Base-by-base conservation (phyloP, 1,140 invertebrate species). In the Sinella curviseta region DNA sequence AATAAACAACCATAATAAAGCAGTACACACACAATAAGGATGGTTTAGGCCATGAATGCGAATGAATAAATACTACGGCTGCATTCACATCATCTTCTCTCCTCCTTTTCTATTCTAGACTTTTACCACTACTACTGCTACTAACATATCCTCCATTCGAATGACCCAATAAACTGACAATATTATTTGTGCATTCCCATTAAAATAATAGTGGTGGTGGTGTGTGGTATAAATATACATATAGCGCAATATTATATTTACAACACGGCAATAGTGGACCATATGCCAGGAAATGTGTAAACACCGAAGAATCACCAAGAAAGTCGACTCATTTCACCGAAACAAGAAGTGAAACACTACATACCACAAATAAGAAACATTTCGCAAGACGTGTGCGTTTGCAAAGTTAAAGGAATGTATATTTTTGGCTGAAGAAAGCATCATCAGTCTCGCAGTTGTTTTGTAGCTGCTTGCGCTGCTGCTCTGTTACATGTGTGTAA, bases 131-230 rank as follows among this genome's bases (percentile, higher is more conserved):
- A 20, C n/a, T n/a, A n/a, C n/a, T 20, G 39, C 39, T 48, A 20
- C 39, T 48, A 48, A 60, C n/a, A 60, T 60, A 60, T 60, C 57
- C 4, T 26, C 4, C 24, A 4, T 3, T 60, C 4, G 14, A 33
- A 70, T 70, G 65, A 70, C 65, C 65, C 65, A 70, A 70, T 70
- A 70, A 70, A 70, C 65, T 70, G 65, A 70, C 65, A 70, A 31
- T 70, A 70, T 70, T 33, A 33, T 70, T 70, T 70, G 57, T 65
- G 65, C 65, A 33, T n/a, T 60, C 4, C 24, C 24, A 60, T 60
- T 17, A 26, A 3, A 60, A 60, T 70, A 70, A 33, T 70, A 14
- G 12, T 31, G 65, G 12, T 70, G 12, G n/a, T n/a, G n/a, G n/a
- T n/a, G n/a, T n/a, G n/a, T n/a, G n/a, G n/a, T n/a, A n/a, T n/a